Evolutionary conservation across 2,797 vertebrate genomes (phyloP).

Genomic region (Acrossocheilus fasciatus): DNA sequence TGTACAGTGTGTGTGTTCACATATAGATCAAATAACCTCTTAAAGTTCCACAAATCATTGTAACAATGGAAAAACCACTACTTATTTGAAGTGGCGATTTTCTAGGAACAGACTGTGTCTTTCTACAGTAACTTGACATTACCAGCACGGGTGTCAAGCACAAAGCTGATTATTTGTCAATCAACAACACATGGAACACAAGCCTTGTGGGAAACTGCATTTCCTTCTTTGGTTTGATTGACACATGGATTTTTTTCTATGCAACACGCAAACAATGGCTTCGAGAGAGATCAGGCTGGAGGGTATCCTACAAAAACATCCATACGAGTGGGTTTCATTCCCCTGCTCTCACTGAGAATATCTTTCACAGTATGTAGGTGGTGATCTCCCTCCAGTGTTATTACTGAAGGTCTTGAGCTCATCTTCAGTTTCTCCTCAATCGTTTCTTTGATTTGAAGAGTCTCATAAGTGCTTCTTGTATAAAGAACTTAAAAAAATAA

Average conservation of each 20-base stretch:
- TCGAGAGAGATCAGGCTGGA: slow-evolving; percentile 38
- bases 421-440: slow-evolving; percentile 5
- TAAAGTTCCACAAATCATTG: neutral
- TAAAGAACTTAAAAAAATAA: neutral
- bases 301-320: slow-evolving; percentile 44
- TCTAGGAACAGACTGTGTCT: neutral
- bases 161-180: slow-evolving; percentile 13
- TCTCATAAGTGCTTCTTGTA: neutral
- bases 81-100: neutral
- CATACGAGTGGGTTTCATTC: neutral
- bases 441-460: neutral
- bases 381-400: slow-evolving; percentile 2
- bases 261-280: slow-evolving; percentile 47
- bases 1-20: neutral
- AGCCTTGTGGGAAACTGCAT: slow-evolving; percentile 58
- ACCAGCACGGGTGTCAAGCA: neutral
- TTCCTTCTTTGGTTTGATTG: slow-evolving; percentile 53
- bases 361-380: slow-evolving; percentile 22
- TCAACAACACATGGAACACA: slow-evolving; percentile 43
- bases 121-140: slow-evolving; percentile 9
- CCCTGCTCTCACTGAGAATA: slow-evolving; percentile 17
- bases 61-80: neutral
- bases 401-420: neutral
- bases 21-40: neutral
- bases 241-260: slow-evolving; percentile 28